Evolutionary conservation across 2,113 vertebrate genomes (phyloP).

Genomic region (Hemicordylus capensis): DNA sequence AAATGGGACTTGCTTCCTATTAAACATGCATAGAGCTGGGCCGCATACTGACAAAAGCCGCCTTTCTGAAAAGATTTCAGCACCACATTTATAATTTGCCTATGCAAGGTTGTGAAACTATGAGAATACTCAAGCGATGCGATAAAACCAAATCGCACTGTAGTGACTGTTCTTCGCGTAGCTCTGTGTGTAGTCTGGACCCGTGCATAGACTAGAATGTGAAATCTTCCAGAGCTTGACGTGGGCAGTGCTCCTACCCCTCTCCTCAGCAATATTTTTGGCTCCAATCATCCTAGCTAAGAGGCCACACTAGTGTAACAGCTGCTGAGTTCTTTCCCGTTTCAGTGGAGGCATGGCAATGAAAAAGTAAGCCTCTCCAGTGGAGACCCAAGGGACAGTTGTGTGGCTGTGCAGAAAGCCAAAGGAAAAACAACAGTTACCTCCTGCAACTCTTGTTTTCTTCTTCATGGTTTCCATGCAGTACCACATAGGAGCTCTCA

Average conservation of each 20-base stretch:
- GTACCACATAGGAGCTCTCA: too few species aligned
- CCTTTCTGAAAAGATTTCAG: neutral
- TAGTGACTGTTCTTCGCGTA: neutral
- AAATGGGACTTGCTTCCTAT: neutral
- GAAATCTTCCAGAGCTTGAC: neutral
- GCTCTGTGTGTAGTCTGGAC: neutral
- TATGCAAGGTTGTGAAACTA: too few species aligned
- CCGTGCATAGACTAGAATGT: neutral
- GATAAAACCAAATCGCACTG: neutral
- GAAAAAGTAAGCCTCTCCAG: neutral
- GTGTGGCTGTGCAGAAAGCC: neutral
- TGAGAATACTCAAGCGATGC: neutral
- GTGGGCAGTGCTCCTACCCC: neutral
- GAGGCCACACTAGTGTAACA: neutral
- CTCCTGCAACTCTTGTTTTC: neutral
- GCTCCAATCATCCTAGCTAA: neutral
- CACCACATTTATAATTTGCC: neutral
- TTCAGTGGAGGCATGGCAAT: neutral
- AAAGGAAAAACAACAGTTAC: neutral
- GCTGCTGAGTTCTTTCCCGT: neutral
- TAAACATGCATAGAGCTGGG: neutral
- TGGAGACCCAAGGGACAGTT: neutral
- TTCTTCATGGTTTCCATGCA: neutral
- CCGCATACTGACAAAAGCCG: neutral
- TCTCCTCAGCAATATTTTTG: neutral